phyloP scores from a whole-genome alignment of 2,888 invertebrate species.

The Crocallis elinguaria region DNA sequence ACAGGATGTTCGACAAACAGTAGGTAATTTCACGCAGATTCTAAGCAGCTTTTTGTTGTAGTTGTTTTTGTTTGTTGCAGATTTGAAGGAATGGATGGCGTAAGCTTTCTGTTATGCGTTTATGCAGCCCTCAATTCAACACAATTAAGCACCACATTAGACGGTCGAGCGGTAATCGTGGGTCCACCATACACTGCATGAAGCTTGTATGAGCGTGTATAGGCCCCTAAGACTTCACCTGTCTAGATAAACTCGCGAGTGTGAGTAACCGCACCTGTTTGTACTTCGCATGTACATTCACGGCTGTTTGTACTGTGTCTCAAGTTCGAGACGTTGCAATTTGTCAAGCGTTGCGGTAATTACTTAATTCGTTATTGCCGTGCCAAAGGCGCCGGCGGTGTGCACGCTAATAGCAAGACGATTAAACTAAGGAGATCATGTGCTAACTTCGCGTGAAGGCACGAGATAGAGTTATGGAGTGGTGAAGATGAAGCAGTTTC shows the following conservation, averaged over 20 bases:
- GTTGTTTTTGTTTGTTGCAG: no score
- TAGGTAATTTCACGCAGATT: background rate
- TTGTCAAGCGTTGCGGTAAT: slow-evolving; percentile 31
- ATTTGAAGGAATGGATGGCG: no score
- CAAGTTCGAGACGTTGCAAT: slow-evolving; percentile 24
- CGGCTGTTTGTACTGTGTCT: slow-evolving; percentile 2
- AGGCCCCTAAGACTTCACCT: no score
- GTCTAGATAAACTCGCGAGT: background rate
- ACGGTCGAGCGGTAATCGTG: no score
- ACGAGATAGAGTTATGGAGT: background rate
- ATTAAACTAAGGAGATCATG: slow-evolving; percentile 22
- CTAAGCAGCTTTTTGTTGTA: no score
- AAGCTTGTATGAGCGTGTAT: no score
- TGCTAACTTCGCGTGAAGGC: slow-evolving; percentile 13
- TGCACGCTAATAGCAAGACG: slow-evolving; percentile 12
- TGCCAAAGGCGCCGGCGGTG: slow-evolving; percentile 17
- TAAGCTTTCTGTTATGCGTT: no score
- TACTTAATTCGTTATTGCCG: slow-evolving; percentile 31
- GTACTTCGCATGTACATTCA: background rate
- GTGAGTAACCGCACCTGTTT: background rate
- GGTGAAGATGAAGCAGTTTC: slow-evolving; percentile 3
- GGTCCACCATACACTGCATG: no score
- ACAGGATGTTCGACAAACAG: background rate
- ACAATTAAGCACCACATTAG: no score
- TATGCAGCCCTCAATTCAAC: no score